Evolutionary conservation across 2,888 invertebrate species (phyloP).

Genomic region (Meghimatium bilineatum): DNA sequence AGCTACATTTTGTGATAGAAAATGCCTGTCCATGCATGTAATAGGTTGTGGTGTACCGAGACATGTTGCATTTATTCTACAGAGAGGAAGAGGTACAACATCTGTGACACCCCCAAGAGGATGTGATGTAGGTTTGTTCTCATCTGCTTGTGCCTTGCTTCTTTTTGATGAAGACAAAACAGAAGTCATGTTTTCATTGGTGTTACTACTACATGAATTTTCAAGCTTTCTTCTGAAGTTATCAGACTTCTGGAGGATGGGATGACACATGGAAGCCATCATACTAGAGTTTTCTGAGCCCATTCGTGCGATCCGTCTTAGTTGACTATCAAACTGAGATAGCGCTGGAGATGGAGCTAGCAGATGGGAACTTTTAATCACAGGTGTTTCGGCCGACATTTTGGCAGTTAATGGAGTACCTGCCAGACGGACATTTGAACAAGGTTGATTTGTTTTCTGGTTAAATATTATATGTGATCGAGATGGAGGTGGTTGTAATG

Average conservation of each 20-base stretch:
- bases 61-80: background rate
- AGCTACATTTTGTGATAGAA: background rate
- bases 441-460: background rate
- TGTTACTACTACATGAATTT: background rate
- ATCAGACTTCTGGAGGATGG: background rate
- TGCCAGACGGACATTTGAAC: background rate
- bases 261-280: too few species aligned
- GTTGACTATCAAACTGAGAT: constrained; percentile 31
- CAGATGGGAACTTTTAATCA: background rate
- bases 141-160: too few species aligned
- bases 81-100: background rate
- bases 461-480: background rate
- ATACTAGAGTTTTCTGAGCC: background rate
- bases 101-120: background rate
- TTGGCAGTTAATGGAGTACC: background rate
- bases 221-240: background rate
- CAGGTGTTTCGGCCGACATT: background rate
- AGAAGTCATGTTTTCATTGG: background rate
- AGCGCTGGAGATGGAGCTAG: constrained; percentile 31
- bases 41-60: background rate
- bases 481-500: constrained; percentile 3
- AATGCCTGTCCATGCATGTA: background rate
- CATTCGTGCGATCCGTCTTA: background rate
- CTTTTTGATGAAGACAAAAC: background rate
- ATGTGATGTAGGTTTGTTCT: background rate